These are phyloP conservation scores for Cydia pomonella DNA, from an alignment of 1,140 invertebrate species.

Conservation along the genomic window DNA sequence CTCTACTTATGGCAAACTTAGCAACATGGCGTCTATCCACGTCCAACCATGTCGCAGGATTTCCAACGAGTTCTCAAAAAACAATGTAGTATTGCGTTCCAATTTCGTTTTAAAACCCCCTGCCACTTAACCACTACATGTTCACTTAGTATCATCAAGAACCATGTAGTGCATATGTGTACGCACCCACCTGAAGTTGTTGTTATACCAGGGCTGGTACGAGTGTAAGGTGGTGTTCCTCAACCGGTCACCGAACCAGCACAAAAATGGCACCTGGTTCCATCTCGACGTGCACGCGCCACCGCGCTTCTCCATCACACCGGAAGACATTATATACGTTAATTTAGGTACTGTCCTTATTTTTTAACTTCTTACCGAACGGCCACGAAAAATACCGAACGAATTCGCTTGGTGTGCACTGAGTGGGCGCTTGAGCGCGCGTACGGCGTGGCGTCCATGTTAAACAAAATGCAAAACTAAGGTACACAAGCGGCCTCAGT, in stretches of 20 bases:
- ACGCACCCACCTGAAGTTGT: neutral
- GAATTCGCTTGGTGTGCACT: no score
- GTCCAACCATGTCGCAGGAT: no score
- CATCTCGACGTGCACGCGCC: conserved; percentile 97
- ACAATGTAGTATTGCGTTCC: no score
- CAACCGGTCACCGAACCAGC: conserved; percentile 93
- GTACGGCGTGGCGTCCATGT: no score
- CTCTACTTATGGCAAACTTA: neutral
- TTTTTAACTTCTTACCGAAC: neutral
- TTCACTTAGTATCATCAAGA: conserved; percentile 11
- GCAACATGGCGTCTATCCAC: neutral
- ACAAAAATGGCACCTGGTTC: conserved; percentile 97
- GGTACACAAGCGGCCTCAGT: no score
- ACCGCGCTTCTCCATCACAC: conserved; percentile 94
- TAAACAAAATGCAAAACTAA: no score
- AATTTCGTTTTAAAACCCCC: neutral
- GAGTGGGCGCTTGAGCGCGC: no score
- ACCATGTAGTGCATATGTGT: conserved; percentile 10
- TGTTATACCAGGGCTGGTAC: conserved; percentile 89
- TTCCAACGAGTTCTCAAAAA: neutral
- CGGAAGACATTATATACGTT: conserved; percentile 97
- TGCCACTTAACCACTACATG: neutral
- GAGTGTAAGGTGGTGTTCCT: conserved; percentile 98
- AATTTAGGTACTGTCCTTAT: conserved; percentile 84
- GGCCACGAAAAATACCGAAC: no score